phyloP scores from a whole-genome alignment of 2,888 invertebrate genomes.

The Hyppa rectilinea region DNA sequence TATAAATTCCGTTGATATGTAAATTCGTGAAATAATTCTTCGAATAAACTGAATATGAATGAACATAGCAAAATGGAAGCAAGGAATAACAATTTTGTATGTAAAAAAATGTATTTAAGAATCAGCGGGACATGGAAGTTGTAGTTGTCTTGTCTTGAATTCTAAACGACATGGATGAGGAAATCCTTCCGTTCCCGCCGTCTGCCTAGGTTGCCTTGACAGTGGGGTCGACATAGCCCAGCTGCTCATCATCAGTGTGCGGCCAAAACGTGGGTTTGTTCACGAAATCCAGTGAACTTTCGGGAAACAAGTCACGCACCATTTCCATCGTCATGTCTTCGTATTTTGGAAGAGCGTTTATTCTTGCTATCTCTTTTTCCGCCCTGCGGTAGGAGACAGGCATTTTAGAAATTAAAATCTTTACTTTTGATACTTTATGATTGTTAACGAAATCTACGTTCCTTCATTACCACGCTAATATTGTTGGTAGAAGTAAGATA shows the following conservation, averaged over 20 bases:
- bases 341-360: slow-evolving; percentile 79
- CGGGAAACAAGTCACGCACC: slow-evolving; percentile 76
- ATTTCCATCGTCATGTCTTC: slow-evolving; percentile 85
- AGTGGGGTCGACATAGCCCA: slow-evolving; percentile 73
- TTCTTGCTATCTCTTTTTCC: slow-evolving; percentile 73
- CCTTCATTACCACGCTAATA: neutral
- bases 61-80: slow-evolving; percentile 38
- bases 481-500: neutral
- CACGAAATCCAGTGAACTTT: slow-evolving; percentile 76
- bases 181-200: slow-evolving; percentile 11
- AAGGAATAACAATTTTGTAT: slow-evolving; percentile 38
- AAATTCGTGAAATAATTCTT: slow-evolving; percentile 58
- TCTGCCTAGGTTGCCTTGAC: slow-evolving; percentile 36
- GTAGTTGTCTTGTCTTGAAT: slow-evolving; percentile 16
- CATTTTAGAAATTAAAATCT: neutral
- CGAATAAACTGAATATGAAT: slow-evolving; percentile 58
- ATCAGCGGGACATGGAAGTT: slow-evolving; percentile 14
- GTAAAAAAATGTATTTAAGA: slow-evolving; percentile 33
- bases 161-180: neutral
- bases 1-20: slow-evolving; percentile 56
- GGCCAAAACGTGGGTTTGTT: slow-evolving; percentile 84
- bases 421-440: neutral
- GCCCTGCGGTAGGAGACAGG: slow-evolving; percentile 68
- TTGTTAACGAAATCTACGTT: neutral
- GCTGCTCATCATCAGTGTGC: slow-evolving; percentile 82